phyloP scores from a whole-genome alignment of 2,888 invertebrate genomes.

The Pachliopta kotzebuea region DNA sequence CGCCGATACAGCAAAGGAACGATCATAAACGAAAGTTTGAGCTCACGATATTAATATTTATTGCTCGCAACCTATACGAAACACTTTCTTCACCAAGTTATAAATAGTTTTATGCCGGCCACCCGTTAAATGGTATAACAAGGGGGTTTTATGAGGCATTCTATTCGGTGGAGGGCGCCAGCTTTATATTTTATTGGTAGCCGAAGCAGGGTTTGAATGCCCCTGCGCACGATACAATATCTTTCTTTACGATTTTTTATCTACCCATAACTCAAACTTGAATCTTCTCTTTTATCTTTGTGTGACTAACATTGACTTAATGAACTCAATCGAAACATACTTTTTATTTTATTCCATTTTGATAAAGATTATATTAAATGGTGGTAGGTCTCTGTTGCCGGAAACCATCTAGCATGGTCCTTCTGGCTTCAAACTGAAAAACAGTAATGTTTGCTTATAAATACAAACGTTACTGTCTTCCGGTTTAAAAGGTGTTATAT shows the following conservation, averaged over 20 bases:
- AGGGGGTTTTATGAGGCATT: conserved; percentile 52
- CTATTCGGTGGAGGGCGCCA: conserved; percentile 41
- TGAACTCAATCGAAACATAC: background rate
- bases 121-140: conserved; percentile 69
- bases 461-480: no score
- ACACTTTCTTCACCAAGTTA: conserved; percentile 63
- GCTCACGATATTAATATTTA: conserved; percentile 70
- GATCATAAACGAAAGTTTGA: conserved; percentile 66
- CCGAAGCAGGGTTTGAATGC: conserved; percentile 40
- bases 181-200: conserved; percentile 49
- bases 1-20: conserved; percentile 45
- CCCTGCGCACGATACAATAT: conserved; percentile 37
- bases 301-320: background rate
- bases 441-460: no score
- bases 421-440: no score
- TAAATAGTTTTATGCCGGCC: conserved; percentile 72
- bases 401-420: no score
- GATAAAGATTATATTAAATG: no score
- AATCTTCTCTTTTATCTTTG: background rate
- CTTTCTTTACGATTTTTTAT: background rate
- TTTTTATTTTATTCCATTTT: no score
- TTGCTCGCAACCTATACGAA: conserved; percentile 58
- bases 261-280: no score
- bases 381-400: no score
- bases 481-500: no score